These are phyloP conservation scores for Ailuropoda melanoleuca DNA, from an alignment of 2,113 vertebrate species.

Conservation along the genomic window DNA sequence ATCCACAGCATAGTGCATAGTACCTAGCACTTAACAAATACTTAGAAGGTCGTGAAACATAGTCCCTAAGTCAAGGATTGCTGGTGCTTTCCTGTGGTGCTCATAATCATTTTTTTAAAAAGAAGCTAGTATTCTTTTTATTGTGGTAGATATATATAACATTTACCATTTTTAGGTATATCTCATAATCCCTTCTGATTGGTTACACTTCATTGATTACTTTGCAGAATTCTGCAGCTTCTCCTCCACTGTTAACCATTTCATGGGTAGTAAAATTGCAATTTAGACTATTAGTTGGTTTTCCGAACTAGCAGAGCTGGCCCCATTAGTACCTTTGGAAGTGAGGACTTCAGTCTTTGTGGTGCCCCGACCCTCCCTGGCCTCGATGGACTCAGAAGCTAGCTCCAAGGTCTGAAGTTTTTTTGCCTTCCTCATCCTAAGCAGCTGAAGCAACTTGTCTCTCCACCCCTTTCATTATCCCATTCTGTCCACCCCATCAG, in stretches of 20 bases:
- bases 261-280: background rate
- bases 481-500: constrained; percentile 54
- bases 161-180: background rate
- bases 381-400: background rate
- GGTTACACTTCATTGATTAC: background rate
- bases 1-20: background rate
- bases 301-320: background rate
- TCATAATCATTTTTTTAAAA: background rate
- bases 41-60: background rate
- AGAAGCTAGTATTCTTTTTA: background rate
- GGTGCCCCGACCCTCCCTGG: background rate
- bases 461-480: constrained; percentile 70
- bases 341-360: background rate
- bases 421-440: constrained; percentile 35
- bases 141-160: background rate
- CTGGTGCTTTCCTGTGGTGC: background rate
- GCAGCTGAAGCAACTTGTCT: constrained; percentile 73
- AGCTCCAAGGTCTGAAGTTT: constrained; percentile 38
- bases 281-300: background rate
- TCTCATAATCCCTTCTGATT: constrained; percentile 1
- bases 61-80: background rate
- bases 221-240: background rate
- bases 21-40: background rate
- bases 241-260: background rate
- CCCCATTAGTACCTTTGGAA: background rate